phyloP scores from a whole-genome alignment of 2,113 vertebrate species.

The Eulemur rufifrons region DNA sequence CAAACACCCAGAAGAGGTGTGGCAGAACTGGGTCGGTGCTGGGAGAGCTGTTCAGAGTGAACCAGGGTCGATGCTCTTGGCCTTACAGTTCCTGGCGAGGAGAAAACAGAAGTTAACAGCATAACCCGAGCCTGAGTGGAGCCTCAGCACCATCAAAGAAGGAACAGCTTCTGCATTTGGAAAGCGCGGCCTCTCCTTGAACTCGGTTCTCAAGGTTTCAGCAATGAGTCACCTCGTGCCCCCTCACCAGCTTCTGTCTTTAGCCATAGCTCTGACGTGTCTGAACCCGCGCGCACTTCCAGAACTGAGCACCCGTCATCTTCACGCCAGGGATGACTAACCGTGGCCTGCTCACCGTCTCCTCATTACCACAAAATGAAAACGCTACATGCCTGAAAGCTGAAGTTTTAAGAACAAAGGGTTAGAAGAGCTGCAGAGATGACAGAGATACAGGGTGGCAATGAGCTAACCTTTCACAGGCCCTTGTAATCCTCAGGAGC shows the following conservation, averaged over 20 bases:
- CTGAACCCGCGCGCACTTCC: conserved; percentile 50
- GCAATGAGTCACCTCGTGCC: conserved; percentile 59
- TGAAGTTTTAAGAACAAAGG: not conserved
- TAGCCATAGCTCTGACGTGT: conserved; percentile 38
- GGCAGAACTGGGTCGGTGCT: not conserved
- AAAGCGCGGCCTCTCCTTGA: conserved; percentile 63
- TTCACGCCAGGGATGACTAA: conserved; percentile 65
- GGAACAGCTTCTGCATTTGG: not conserved
- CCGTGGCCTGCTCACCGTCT: conserved; percentile 19
- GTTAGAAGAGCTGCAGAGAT: not conserved
- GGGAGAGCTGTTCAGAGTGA: not conserved
- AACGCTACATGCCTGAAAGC: conserved; percentile 10
- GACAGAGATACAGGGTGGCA: not conserved
- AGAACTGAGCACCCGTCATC: conserved; percentile 10
- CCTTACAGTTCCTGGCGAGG: not conserved
- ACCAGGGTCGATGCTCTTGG: not conserved
- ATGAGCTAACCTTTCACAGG: not conserved
- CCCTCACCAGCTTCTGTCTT: conserved; percentile 36
- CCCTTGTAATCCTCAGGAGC: not conserved
- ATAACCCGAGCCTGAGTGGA: rapidly evolving
- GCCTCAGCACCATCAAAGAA: not conserved
- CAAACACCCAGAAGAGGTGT: not conserved
- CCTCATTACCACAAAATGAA: conserved; percentile 53
- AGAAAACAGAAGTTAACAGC: not conserved
- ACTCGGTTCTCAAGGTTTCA: conserved; percentile 57